A percentile compares a stretch with the other conserved stretches of the same genome.
Conservation (phyloP, 1,140 invertebrate genomes). For the Hormaphis cornu region DNA sequence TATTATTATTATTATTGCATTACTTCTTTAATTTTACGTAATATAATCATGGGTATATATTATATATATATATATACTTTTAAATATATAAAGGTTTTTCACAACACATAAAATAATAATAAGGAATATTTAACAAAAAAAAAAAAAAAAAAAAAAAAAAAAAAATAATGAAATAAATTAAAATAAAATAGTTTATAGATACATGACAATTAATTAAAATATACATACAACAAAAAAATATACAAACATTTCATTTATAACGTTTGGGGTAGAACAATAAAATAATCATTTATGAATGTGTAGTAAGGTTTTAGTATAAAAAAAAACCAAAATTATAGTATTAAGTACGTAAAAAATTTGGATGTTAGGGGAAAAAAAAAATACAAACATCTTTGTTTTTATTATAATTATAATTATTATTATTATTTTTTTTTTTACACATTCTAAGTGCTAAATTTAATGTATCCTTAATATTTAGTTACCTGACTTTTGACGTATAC, state of each 20-base stretch:
- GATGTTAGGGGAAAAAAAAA: not conserved
- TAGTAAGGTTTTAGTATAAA: no score
- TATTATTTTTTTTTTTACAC: constrained; percentile 18
- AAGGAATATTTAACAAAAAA: constrained; percentile 21
- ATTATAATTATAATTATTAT: constrained; percentile 14
- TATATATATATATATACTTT: not conserved
- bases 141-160: not conserved
- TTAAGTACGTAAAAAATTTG: not conserved
- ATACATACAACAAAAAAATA: not conserved
- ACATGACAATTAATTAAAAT: not conserved
- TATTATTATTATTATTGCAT: constrained; percentile 20
- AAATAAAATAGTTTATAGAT: not conserved
- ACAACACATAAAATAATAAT: not conserved
- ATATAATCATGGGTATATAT: not conserved
- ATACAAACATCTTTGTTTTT: not conserved
- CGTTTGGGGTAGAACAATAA: not conserved
- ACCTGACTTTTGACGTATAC: constrained; percentile 32
- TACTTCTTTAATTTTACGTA: constrained; percentile 25
- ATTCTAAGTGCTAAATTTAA: constrained; percentile 19
- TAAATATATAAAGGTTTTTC: constrained; percentile 1
- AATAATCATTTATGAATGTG: not conserved
- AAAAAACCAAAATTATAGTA: not conserved
- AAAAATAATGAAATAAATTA: no score
- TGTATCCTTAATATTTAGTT: constrained; percentile 12
- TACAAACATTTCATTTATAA: constrained; percentile 8